These are phyloP conservation scores for Lasioglossum vierecki DNA, from an alignment of 2,888 invertebrate species.

Conservation along the genomic window DNA sequence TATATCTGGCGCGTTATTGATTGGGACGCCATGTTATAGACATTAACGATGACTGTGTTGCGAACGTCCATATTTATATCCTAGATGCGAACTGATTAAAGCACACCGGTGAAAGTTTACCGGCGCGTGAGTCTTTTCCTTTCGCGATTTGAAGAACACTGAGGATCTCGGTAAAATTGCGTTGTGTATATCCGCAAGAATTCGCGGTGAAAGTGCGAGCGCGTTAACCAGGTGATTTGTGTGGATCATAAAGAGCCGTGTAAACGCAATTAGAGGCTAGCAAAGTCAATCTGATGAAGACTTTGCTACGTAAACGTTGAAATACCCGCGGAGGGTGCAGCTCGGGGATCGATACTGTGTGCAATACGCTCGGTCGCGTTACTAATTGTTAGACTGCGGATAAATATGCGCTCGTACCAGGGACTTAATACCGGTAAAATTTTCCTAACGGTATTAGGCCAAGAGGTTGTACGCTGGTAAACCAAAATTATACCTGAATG, in stretches of 20 bases:
- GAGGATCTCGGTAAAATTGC: not conserved
- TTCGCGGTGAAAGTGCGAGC: not conserved
- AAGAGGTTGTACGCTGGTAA: too few species aligned
- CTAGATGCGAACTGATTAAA: not conserved
- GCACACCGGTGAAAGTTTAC: not conserved
- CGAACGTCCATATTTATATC: not conserved
- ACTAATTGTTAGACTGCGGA: not conserved
- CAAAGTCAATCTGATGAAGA: slow-evolving; percentile 13
- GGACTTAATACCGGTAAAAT: too few species aligned
- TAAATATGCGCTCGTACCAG: not conserved
- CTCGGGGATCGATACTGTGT: not conserved
- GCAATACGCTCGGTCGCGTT: not conserved
- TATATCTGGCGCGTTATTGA: not conserved
- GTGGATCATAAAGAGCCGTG: not conserved
- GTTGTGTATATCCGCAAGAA: not conserved
- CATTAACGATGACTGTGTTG: not conserved
- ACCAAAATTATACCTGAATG: too few species aligned
- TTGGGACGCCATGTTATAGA: not conserved
- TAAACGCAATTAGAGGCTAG: not conserved
- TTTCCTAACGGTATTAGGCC: too few species aligned
- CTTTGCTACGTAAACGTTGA: slow-evolving; percentile 10
- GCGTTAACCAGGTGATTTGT: not conserved
- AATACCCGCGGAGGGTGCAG: not conserved
- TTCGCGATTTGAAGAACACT: not conserved
- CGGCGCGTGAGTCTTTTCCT: not conserved